A percentile compares a stretch with the other conserved stretches of the same genome.
Evolutionary conservation across 2,113 vertebrate genomes (phyloP).

Genomic region (Menura novaehollandiae): DNA sequence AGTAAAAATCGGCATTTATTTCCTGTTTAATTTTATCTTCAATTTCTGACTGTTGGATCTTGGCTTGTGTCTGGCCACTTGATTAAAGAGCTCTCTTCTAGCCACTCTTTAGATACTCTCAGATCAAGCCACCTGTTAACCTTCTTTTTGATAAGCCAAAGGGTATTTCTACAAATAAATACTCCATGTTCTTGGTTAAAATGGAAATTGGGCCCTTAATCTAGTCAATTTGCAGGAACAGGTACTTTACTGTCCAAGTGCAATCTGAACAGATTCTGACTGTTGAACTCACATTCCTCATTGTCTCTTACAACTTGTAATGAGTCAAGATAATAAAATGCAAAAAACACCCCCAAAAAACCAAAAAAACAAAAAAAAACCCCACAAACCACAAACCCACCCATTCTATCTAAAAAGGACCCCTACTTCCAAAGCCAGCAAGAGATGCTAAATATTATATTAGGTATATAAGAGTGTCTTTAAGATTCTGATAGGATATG

Average conservation of each 20-base stretch:
- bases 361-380: too few relatives aligned
- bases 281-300: neutral
- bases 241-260: neutral
- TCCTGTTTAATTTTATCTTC: constrained; percentile 18
- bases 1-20: neutral
- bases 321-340: neutral
- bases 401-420: neutral
- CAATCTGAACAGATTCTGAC: neutral
- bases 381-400: neutral
- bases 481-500: neutral
- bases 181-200: constrained; percentile 8
- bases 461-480: neutral
- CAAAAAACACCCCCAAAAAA: too few relatives aligned
- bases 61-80: constrained; percentile 19
- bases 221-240: neutral
- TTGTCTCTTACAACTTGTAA: neutral
- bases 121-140: constrained; percentile 48
- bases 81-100: constrained; percentile 34
- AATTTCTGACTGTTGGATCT: constrained; percentile 12
- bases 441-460: neutral
- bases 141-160: constrained; percentile 30
- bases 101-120: neutral
- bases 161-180: constrained; percentile 48
- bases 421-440: neutral
- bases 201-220: constrained; percentile 50